phyloP scores from a whole-genome alignment of 2,888 invertebrate species.

The Sesamia inferens region DNA sequence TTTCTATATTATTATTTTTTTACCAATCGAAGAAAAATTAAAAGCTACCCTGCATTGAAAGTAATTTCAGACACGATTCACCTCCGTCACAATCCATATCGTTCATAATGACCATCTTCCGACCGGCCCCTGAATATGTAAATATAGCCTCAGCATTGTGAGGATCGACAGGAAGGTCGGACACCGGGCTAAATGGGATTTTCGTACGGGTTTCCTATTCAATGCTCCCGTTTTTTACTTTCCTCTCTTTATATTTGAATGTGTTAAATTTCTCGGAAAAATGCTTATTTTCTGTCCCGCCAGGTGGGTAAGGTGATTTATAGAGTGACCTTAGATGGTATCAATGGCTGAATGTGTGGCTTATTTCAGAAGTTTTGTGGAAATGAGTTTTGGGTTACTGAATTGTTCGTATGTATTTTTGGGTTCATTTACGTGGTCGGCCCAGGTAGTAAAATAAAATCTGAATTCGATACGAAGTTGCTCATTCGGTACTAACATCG shows the following conservation, averaged over 20 bases:
- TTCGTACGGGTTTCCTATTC: conserved; percentile 80
- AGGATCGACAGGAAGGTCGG: conserved; percentile 77
- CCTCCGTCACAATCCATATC: conserved; percentile 71
- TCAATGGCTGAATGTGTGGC: conserved; percentile 56
- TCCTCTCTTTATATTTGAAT: conserved; percentile 72
- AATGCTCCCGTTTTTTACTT: conserved; percentile 66
- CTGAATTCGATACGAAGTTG: background rate
- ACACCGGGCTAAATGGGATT: conserved; percentile 83
- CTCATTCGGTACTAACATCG: background rate
- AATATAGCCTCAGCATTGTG: conserved; percentile 79
- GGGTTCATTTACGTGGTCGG: conserved; percentile 24
- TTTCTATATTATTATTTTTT: conserved; percentile 9
- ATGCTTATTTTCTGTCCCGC: conserved; percentile 80
- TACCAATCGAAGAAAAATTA: conserved; percentile 45
- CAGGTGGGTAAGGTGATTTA: conserved; percentile 76
- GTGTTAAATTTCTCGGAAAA: conserved; percentile 88
- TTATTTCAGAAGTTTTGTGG: conserved; percentile 55
- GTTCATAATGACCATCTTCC: conserved; percentile 84
- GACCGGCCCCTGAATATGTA: conserved; percentile 76
- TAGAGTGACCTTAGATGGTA: conserved; percentile 64
- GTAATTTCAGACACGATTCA: conserved; percentile 78
- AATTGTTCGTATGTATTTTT: conserved; percentile 39
- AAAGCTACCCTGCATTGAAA: conserved; percentile 64
- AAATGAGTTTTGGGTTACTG: conserved; percentile 52
- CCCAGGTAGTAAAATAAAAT: conserved; percentile 10